Conservation (phyloP, 2,113 vertebrate genomes). For the Charadrius vociferus region DNA sequence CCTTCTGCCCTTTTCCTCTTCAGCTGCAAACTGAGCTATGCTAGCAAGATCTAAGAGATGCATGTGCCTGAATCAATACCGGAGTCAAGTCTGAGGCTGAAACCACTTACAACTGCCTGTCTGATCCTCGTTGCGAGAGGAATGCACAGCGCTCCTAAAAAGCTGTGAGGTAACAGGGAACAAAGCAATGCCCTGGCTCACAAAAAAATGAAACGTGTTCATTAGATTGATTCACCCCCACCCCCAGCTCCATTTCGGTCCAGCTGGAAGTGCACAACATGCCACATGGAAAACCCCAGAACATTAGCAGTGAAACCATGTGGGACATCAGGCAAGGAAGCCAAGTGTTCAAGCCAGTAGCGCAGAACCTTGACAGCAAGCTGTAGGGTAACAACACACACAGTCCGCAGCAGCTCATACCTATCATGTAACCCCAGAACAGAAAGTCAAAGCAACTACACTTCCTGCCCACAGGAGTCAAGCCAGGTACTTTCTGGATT, state of each 20-base stretch:
- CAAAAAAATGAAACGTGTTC: accelerated
- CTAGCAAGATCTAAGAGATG: neutral
- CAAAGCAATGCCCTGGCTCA: neutral
- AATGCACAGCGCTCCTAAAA: neutral
- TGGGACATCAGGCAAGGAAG: neutral
- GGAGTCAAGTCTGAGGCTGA: neutral
- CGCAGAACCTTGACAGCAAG: neutral
- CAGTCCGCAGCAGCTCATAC: neutral
- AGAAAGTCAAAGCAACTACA: neutral
- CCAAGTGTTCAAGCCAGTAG: neutral
- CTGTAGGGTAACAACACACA: neutral
- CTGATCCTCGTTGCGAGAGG: neutral
- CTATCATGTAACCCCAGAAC: neutral
- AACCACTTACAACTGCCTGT: neutral
- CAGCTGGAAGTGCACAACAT: neutral
- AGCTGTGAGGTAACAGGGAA: neutral
- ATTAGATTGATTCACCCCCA: neutral
- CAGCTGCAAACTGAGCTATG: neutral
- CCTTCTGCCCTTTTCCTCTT: neutral
- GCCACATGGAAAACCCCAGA: neutral
- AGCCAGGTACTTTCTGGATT: constrained; percentile 28
- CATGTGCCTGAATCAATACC: neutral
- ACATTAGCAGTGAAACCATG: neutral
- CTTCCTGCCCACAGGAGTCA: neutral
- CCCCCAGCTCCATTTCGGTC: neutral